phyloP scores from a whole-genome alignment of 1,140 invertebrate species.

The Drosophila ercepeae region DNA sequence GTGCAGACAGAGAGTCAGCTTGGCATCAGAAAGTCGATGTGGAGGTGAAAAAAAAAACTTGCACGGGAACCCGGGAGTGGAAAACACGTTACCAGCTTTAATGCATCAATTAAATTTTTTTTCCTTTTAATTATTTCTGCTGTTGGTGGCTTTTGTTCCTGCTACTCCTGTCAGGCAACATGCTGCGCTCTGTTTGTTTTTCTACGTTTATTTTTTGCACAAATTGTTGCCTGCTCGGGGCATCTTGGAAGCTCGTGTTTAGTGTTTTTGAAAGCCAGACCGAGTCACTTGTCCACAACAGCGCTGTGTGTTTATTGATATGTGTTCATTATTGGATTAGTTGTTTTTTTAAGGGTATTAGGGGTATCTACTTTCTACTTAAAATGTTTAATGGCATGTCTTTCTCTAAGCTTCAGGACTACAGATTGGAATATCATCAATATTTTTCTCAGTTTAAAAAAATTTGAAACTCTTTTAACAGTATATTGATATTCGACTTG shows the following conservation, averaged over 20 bases:
- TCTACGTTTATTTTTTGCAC: constrained; percentile 49
- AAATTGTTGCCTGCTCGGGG: constrained; percentile 46
- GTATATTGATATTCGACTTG: background rate
- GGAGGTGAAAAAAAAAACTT: constrained; percentile 14
- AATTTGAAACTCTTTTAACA: background rate
- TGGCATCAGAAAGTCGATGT: constrained; percentile 18
- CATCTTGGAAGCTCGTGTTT: constrained; percentile 54
- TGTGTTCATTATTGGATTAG: constrained; percentile 80
- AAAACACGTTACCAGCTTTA: constrained; percentile 80
- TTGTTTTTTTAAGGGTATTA: constrained; percentile 21
- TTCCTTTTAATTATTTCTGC: constrained; percentile 72
- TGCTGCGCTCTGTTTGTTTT: constrained; percentile 61
- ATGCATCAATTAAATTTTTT: constrained; percentile 80
- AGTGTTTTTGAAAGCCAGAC: constrained; percentile 70
- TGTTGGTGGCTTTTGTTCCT: constrained; percentile 68
- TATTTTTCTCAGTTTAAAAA: too few relatives aligned
- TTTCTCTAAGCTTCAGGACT: background rate
- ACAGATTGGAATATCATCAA: background rate
- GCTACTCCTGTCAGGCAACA: constrained; percentile 72
- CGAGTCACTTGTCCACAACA: constrained; percentile 59
- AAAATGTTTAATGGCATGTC: background rate
- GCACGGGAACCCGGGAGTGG: constrained; percentile 50
- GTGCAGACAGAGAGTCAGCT: constrained; percentile 45
- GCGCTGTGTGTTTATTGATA: constrained; percentile 74
- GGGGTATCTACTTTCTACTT: background rate